Base-by-base conservation (phyloP, 2,113 vertebrate species). In the Dipodomys ordii region DNA sequence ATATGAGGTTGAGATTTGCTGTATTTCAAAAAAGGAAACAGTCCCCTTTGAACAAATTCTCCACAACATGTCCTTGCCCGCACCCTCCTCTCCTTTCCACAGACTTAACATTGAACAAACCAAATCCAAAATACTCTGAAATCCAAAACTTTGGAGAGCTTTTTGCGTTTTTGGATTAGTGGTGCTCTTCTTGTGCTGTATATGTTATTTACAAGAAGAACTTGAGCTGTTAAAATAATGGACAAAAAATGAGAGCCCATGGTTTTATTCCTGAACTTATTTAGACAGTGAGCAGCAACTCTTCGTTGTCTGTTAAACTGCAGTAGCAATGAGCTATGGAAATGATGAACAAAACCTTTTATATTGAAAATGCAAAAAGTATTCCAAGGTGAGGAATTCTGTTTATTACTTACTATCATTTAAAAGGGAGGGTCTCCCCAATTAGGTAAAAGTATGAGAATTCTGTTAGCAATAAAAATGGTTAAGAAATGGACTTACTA, bases 251-350 rank as follows among this genome's bases (percentile, higher is more conserved):
- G 39, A 39, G 39, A 39, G 39, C 39, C 28, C 22, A 15, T 85
- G 30, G n/a, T 83, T 88, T 95, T 93, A 81, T 88, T 83, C 39
- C 39, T 94, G 65, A 82, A 81, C 81, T 90, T 28, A 73, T 85
- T 87, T 82, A 32, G 68, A 57, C 44, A 90, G 11, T 44, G 10
- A 84, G 78, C 11, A 74, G 27, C 71, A 84, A 49, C 49, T 81
- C 84, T 94, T 87, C 83, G 44, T 67, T 93, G n/a, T 73, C 28
- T 91, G 15, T 86, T 83, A 93, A 88, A n/a, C 84, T 44, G 44
- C 12, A 84, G 11, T 76, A 79, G 32, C 72, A 85, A 62, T 85
- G 32, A 92, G 64, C 86, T 86, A 80, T 72, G 60, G 60, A 93
- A 84, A 81, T 28, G 23, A 73, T 23, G 23, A 64, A 65, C 90